Base-by-base conservation (phyloP, 1,140 invertebrate species). In the Rhagoletis zephyria region DNA sequence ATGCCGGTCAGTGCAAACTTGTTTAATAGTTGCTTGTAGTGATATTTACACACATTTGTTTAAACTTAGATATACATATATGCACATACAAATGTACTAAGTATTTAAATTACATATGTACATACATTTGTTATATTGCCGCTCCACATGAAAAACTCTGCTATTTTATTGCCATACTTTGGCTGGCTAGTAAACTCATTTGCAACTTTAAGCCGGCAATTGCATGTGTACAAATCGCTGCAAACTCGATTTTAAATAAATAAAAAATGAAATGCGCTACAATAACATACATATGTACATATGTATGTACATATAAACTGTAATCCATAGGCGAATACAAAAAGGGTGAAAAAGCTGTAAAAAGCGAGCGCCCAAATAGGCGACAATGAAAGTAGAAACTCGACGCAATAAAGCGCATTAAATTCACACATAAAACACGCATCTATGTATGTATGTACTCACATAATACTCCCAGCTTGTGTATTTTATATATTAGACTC, bases 161-260 rank as follows among this genome's bases (percentile, higher is more conserved):
- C 51, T 56, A 30, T 67, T 67, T 67, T 67, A 67, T 67, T 30
- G 65, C 14, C 40, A 14, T 74, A 1, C 42, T 40, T 74, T 45
- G 16, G 67, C 67, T n/a, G 67, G 10, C 42, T 42, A 19, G 30
- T 67, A 67, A 67, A 42, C 30, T 40, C 16, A 40, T 14, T 74
- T 1, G 67, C 42, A 74, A 5, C 40, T 48, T 16, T 74, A 74
- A 48, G 42, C 42, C 67, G 67, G 40, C 67, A 74, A 74, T 74
- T 74, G 14, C 67, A 40, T 74, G 4, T 74, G 42, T 74, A 74
- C 40, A 74, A 74, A 74, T 74, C 45, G 67, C 42, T 45, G 42
- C 40, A 42, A 74, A 45, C 45, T 48, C 42, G 42, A 74, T 16
- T 4, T 40, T 14, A 74, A 74, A 74, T 45, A 74, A 74, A 42